phyloP scores from a whole-genome alignment of 2,113 vertebrate species.

The Corythornis madagascariensis region DNA sequence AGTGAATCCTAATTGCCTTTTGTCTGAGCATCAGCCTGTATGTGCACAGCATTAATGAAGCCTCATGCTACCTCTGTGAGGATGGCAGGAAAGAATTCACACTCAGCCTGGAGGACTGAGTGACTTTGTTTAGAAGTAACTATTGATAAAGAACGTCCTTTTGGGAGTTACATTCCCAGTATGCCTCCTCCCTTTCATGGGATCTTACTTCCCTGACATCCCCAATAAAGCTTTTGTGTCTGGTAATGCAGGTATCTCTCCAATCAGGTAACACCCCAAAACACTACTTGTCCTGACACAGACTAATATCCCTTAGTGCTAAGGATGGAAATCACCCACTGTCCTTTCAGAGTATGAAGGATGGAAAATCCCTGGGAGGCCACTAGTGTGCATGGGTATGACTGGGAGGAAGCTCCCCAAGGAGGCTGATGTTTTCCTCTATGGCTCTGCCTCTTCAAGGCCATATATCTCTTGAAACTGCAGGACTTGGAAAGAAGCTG shows the following conservation, averaged over 20 bases:
- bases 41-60: neutral
- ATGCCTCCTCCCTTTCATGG: neutral
- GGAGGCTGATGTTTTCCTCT: neutral
- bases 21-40: accelerated
- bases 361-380: neutral
- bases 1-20: neutral
- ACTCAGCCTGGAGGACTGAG: accelerated
- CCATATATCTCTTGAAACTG: neutral
- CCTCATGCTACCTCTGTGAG: neutral
- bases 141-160: accelerated
- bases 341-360: neutral
- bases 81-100: neutral
- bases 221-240: neutral
- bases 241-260: neutral
- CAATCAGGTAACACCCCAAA: neutral
- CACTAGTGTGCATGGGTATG: accelerated
- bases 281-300: neutral
- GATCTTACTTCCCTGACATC: neutral
- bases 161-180: neutral
- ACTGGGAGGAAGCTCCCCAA: neutral
- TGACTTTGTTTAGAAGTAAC: neutral
- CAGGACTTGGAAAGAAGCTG: neutral
- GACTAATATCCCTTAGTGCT: neutral
- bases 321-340: neutral
- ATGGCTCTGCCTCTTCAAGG: neutral